Conservation (phyloP, 2,797 vertebrate species). For the Mus minutoides region DNA sequence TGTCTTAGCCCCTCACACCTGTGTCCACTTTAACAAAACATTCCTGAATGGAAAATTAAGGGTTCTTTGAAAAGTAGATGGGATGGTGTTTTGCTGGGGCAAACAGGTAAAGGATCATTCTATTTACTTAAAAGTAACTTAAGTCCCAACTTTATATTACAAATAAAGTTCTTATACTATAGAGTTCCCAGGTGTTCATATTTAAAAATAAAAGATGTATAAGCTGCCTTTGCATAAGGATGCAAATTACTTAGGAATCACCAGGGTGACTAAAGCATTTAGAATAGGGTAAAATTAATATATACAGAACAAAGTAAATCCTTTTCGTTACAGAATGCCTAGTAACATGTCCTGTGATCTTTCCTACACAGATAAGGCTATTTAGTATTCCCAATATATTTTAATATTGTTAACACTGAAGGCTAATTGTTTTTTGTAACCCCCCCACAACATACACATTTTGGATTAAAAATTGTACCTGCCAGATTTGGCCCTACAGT, state of each 20-base stretch:
- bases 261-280: neutral
- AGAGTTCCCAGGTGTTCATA: conserved; percentile 6
- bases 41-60: too few relatives aligned
- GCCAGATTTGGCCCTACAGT: neutral
- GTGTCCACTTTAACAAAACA: too few relatives aligned
- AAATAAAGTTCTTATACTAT: neutral
- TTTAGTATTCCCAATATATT: conserved; percentile 5
- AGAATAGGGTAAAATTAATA: neutral
- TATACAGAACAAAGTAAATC: neutral
- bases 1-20: too few relatives aligned
- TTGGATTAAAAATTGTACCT: neutral
- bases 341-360: neutral
- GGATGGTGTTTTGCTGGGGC: too few relatives aligned
- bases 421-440: neutral
- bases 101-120: neutral
- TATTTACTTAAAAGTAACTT: neutral
- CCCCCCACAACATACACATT: neutral
- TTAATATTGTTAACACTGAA: neutral
- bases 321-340: neutral
- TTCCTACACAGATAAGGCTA: neutral
- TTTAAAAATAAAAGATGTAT: conserved; percentile 61
- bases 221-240: conserved; percentile 29
- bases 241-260: conserved; percentile 5
- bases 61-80: too few relatives aligned
- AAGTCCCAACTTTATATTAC: neutral